Conservation (phyloP, 2,113 vertebrate species). For the Eolophus roseicapilla region DNA sequence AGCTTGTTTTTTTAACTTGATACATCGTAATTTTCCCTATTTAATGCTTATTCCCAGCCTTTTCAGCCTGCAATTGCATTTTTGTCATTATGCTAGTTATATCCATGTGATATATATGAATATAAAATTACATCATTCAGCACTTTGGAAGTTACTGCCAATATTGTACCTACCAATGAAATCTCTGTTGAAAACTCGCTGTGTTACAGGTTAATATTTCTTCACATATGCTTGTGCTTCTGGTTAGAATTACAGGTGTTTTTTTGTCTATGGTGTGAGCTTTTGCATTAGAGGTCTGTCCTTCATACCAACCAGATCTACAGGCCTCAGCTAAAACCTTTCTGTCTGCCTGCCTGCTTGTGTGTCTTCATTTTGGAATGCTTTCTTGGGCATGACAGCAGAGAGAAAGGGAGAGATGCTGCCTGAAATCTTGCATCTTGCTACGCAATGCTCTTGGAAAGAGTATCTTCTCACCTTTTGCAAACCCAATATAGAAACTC, state of each 20-base stretch:
- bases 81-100: neutral
- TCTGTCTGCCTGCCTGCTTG: neutral
- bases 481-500: neutral
- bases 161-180: neutral
- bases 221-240: neutral
- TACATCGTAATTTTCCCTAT: neutral
- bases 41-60: neutral
- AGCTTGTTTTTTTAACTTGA: neutral
- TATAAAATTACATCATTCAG: neutral
- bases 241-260: neutral
- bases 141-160: neutral
- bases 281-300: neutral
- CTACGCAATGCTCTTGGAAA: neutral
- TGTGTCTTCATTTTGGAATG: neutral
- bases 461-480: neutral
- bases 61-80: neutral
- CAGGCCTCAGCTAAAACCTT: neutral
- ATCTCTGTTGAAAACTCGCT: neutral
- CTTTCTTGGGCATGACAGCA: neutral
- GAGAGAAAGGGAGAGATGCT: neutral
- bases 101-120: neutral
- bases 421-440: neutral
- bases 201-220: neutral
- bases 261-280: neutral
- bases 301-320: neutral